A percentile compares a stretch with the other conserved stretches of the same genome.
Evolutionary conservation across 2,888 invertebrate species (phyloP).

Genomic region (Lathronympha strigana): DNA sequence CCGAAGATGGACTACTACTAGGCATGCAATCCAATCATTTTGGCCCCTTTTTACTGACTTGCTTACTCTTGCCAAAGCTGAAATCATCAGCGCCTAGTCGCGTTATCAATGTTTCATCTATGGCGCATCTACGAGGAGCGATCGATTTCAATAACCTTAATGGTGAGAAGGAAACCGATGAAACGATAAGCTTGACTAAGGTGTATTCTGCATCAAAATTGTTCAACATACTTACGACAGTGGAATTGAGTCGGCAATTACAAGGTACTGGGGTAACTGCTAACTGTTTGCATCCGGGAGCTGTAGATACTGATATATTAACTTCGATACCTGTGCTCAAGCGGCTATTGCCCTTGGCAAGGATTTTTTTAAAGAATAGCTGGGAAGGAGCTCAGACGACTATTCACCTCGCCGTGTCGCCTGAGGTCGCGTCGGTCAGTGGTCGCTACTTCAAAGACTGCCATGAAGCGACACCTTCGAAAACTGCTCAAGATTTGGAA

Average conservation of each 20-base stretch:
- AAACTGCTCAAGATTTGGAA: slow-evolving; percentile 68
- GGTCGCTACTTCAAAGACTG: slow-evolving; percentile 84
- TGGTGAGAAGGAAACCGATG: slow-evolving; percentile 50
- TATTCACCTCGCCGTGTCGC: slow-evolving; percentile 67
- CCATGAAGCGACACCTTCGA: slow-evolving; percentile 61
- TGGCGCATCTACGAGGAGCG: slow-evolving; percentile 54
- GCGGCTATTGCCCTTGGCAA: background rate
- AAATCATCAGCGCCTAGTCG: slow-evolving; percentile 57
- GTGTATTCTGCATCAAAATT: slow-evolving; percentile 85
- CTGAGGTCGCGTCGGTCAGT: slow-evolving; percentile 74
- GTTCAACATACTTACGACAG: slow-evolving; percentile 89
- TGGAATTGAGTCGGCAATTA: slow-evolving; percentile 87
- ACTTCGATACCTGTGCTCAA: background rate
- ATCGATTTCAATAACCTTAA: slow-evolving; percentile 62
- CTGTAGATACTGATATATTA: slow-evolving; percentile 87
- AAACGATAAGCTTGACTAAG: slow-evolving; percentile 44
- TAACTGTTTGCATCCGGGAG: slow-evolving; percentile 92
- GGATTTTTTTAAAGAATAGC: slow-evolving; percentile 26
- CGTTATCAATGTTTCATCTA: slow-evolving; percentile 69
- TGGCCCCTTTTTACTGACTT: slow-evolving; percentile 85
- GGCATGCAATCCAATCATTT: slow-evolving; percentile 81
- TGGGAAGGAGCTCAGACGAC: slow-evolving; percentile 59
- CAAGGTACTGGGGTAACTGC: slow-evolving; percentile 88
- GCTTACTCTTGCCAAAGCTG: slow-evolving; percentile 74
- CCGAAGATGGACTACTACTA: slow-evolving; percentile 82